These are phyloP conservation scores for Platichthys flesus DNA, from an alignment of 2,113 vertebrate genomes.

Conservation along the genomic window DNA sequence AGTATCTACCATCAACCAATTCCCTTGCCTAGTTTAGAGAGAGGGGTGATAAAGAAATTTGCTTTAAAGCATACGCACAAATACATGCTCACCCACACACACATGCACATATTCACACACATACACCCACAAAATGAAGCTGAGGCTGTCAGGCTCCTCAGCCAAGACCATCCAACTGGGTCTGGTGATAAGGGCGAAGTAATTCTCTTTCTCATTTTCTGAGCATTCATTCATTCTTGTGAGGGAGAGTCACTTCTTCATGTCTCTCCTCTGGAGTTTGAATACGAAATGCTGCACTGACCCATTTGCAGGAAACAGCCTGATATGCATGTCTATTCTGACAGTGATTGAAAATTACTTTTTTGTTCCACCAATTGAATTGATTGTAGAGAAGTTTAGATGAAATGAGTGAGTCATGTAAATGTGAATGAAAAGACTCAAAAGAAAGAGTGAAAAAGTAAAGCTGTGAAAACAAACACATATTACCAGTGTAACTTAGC, in stretches of 20 bases:
- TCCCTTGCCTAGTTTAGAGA: not conserved
- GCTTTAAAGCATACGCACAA: not conserved
- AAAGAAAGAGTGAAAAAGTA: not conserved
- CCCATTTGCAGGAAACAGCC: slow-evolving; percentile 35
- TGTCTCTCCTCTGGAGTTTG: slow-evolving; percentile 27
- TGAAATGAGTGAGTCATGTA: too few relatives aligned
- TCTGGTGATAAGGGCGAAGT: slow-evolving; percentile 52
- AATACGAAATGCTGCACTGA: slow-evolving; percentile 22
- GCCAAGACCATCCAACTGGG: slow-evolving; percentile 41
- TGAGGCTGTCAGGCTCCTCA: not conserved
- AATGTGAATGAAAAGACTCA: not conserved
- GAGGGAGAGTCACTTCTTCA: slow-evolving; percentile 10
- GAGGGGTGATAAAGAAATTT: not conserved
- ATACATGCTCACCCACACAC: too few relatives aligned
- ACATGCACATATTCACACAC: too few relatives aligned
- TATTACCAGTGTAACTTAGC: not conserved
- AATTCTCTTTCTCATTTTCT: slow-evolving; percentile 7
- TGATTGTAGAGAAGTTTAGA: not conserved
- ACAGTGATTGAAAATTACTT: not conserved
- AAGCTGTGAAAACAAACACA: not conserved
- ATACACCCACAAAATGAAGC: too few relatives aligned
- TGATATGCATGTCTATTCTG: not conserved
- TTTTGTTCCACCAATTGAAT: not conserved
- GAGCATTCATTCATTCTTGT: slow-evolving; percentile 8
- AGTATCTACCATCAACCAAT: slow-evolving; percentile 4